Base-by-base conservation (phyloP, 2,113 vertebrate species). In the Chrysemys picta region DNA sequence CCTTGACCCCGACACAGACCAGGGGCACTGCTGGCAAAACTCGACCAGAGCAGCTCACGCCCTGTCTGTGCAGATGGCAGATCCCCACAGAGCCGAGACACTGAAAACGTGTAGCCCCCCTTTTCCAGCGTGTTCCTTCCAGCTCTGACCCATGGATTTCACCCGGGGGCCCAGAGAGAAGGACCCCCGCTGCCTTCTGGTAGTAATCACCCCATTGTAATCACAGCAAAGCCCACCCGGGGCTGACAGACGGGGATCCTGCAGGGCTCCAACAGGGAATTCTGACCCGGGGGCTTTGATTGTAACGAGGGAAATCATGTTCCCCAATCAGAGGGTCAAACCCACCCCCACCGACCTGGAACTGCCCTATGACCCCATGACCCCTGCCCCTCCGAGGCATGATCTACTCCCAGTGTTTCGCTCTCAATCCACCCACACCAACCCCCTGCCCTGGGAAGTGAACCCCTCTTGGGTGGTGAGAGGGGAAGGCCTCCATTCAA, bases 351-450 rank as follows among this genome's bases (percentile, higher is more conserved):
- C 59, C 29, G 1, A 27, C 59, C 31, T 62, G 59, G 31, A 62
- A 22, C 53, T 22, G 19, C 47, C 57, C n/a, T n/a, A 8, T 35
- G 17, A 59, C n/a, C 69, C 54, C 24, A 47, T 42, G 49, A 42
- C 27, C 3, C 5, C 25, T 79, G 35, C 21, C 69, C 65, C 69
- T 52, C 24, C 1, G 27, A 4, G 78, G 24, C 2, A 3, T 53
- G 49, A 69, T 21, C 84, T 38, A 38, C 0, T 1, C 38, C 45
- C 8, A 1, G 35, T 10, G 79, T 82, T 69, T 53, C 29, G 31
- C 65, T n/a, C 31, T 65, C 6, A 11, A 24, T 45, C 31, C 10
- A 11, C 56, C 21, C 0, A 1, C 8, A 8, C 5, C 4, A 2
- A 29, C 53, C 8, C 53, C 7, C 53, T 54, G 53, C 35, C 19